Evolutionary conservation across 2,888 invertebrate species (phyloP).

Genomic region (Drosophila fulvimacula): DNA sequence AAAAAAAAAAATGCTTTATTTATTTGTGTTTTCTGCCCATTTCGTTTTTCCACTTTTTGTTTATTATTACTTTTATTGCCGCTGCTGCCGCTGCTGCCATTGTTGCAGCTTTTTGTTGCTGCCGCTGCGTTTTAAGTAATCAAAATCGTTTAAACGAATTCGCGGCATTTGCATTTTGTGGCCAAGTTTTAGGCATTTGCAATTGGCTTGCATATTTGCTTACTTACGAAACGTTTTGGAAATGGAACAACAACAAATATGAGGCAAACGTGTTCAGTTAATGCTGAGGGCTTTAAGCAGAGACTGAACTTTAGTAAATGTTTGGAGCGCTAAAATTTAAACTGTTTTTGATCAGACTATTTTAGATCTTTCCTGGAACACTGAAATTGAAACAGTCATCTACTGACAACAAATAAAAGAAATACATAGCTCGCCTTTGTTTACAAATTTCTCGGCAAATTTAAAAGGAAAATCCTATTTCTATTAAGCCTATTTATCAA

Average conservation of each 20-base stretch:
- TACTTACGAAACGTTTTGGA: constrained; percentile 21
- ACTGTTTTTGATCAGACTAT: no score
- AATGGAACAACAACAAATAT: background rate
- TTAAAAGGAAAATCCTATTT: no score
- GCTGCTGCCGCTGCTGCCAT: constrained; percentile 23
- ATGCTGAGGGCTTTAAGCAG: background rate
- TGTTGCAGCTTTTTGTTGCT: constrained; percentile 1
- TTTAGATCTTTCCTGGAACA: background rate
- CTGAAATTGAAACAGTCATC: background rate
- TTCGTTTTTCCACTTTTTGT: constrained; percentile 21
- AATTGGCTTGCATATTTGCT: constrained; percentile 42
- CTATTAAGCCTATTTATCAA: no score
- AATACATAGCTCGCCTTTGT: no score
- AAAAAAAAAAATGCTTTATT: constrained; percentile 53
- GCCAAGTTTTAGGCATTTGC: constrained; percentile 52
- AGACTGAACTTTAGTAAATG: constrained; percentile 1
- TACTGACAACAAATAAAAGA: no score
- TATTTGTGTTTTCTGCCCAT: constrained; percentile 41
- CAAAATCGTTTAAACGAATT: constrained; percentile 75
- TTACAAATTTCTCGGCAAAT: no score
- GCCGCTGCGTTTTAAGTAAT: constrained; percentile 65
- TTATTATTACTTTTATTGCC: constrained; percentile 56
- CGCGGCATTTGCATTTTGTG: constrained; percentile 68
- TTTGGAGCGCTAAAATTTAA: no score
- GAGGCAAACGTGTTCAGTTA: background rate